Evolutionary conservation across 2,113 vertebrate genomes (phyloP).

Genomic region (Setophaga kirtlandii): DNA sequence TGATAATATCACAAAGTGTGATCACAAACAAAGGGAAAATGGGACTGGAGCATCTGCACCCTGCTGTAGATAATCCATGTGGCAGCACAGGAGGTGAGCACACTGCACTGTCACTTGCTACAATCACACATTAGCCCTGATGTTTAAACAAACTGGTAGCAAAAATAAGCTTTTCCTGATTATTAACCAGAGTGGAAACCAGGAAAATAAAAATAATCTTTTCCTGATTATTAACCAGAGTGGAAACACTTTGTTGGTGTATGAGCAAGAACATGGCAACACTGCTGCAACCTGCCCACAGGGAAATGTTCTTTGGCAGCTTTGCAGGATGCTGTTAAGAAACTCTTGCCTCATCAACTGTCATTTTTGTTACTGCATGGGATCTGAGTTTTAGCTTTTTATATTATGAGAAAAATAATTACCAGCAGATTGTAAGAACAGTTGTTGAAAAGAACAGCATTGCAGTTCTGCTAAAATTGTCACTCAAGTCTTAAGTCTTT

Average conservation of each 20-base stretch:
- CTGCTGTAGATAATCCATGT: fast-evolving
- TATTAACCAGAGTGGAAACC: not conserved
- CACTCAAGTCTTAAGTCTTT: not conserved
- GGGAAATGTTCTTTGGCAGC: not conserved
- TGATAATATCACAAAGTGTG: not conserved
- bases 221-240: not conserved
- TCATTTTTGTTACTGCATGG: not conserved
- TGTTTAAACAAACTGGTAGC: not conserved
- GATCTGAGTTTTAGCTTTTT: not conserved
- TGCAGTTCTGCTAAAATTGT: not conserved
- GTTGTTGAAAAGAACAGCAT: not conserved
- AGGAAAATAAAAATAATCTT: not conserved
- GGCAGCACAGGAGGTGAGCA: not conserved
- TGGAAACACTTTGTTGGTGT: not conserved
- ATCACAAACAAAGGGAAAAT: not conserved
- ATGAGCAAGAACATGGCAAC: not conserved
- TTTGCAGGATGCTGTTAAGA: not conserved
- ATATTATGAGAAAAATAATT: not conserved
- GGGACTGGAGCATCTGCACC: not conserved
- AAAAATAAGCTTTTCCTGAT: not conserved
- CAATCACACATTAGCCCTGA: not conserved
- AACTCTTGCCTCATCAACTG: not conserved
- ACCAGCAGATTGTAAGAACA: not conserved
- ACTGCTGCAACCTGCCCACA: not conserved
- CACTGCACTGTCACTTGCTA: not conserved